Evolutionary conservation across 2,888 invertebrate genomes (phyloP).

Genomic region (Eudemis profundana): DNA sequence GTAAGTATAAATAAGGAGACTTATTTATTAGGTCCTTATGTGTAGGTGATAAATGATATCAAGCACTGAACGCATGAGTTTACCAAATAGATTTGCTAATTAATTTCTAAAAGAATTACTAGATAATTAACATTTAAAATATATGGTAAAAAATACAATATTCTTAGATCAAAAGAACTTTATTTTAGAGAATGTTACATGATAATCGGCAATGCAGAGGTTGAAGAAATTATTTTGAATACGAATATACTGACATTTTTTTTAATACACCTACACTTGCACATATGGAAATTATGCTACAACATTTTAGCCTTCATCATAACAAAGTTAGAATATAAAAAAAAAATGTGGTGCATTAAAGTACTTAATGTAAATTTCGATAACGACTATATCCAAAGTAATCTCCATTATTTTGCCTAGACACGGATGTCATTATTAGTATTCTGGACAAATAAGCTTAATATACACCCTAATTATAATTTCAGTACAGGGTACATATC

Average conservation of each 20-base stretch:
- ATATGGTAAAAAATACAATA: conserved; percentile 43
- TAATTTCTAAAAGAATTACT: no score
- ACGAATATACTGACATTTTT: conserved; percentile 80
- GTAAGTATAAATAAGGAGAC: no score
- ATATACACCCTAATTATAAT: conserved; percentile 63
- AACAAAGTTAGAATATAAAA: conserved; percentile 71
- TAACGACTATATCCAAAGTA: conserved; percentile 58
- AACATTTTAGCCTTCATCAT: conserved; percentile 71
- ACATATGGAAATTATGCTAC: conserved; percentile 78
- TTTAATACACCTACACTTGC: conserved; percentile 78
- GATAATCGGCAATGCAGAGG: conserved; percentile 85
- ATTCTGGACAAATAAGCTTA: conserved; percentile 65
- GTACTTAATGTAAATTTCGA: conserved; percentile 49
- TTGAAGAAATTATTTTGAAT: conserved; percentile 81
- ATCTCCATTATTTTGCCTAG: conserved; percentile 65
- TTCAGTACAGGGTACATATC: conserved; percentile 59
- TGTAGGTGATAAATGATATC: no score
- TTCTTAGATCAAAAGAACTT: conserved; percentile 85
- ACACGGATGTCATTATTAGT: conserved; percentile 68
- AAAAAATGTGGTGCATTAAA: conserved; percentile 69
- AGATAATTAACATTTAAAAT: no score
- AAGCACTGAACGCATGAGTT: no score
- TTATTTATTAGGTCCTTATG: no score
- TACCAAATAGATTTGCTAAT: no score
- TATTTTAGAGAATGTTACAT: conserved; percentile 85